phyloP scores from a whole-genome alignment of 2,797 vertebrate species.

The Micromesistius poutassou region DNA sequence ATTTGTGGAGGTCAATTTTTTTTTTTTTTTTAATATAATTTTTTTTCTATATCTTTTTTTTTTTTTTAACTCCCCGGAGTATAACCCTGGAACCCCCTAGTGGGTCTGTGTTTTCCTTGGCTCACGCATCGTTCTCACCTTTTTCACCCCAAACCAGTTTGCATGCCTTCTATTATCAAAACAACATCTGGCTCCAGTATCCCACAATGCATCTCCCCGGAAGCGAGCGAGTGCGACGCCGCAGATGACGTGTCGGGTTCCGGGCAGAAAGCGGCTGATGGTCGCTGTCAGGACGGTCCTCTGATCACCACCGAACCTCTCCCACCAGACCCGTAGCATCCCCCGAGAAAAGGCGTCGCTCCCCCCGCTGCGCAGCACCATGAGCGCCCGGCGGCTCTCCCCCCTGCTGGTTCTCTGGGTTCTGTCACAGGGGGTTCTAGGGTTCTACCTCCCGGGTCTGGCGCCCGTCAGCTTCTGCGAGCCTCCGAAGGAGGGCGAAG shows the following conservation, averaged over 20 bases:
- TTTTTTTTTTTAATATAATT: no score
- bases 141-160: no score
- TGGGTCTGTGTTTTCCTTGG: no score
- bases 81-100: no score
- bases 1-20: no score
- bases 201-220: slow-evolving; percentile 42
- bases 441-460: slow-evolving; percentile 87
- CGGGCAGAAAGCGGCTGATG: slow-evolving; percentile 10
- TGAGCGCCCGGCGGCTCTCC: slow-evolving; percentile 20
- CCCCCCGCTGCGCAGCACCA: not conserved
- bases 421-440: slow-evolving; percentile 41
- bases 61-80: no score
- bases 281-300: not conserved
- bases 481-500: slow-evolving; percentile 33
- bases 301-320: not conserved
- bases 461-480: slow-evolving; percentile 90
- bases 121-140: no score
- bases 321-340: no score
- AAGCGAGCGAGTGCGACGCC: slow-evolving; percentile 26
- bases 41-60: no score
- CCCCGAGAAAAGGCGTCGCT: not conserved
- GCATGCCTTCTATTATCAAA: no score
- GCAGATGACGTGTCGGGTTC: slow-evolving; percentile 61
- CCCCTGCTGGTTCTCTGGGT: slow-evolving; percentile 3
- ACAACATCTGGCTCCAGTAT: slow-evolving; percentile 7